phyloP scores from a whole-genome alignment of 2,888 invertebrate species.

The Scaptomyza flava region DNA sequence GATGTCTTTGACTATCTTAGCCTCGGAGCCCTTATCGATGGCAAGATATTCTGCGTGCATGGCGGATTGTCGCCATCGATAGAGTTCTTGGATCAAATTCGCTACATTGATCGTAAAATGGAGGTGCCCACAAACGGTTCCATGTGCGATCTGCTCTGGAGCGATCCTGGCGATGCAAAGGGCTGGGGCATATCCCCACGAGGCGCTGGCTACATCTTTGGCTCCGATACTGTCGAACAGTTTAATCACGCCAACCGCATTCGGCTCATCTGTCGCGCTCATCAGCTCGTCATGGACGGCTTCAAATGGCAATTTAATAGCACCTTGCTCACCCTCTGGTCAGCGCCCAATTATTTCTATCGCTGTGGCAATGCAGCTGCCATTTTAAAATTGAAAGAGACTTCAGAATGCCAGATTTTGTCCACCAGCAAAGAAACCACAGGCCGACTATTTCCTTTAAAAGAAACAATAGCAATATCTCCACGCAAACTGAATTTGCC shows the following conservation, averaged over 20 bases:
- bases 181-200: not conserved
- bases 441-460: conserved; percentile 92
- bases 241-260: not conserved
- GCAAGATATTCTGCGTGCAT: not conserved
- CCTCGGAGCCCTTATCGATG: not conserved
- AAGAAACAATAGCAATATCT: not conserved
- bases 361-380: not conserved
- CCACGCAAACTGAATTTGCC: too few relatives aligned
- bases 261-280: not conserved
- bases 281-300: not conserved
- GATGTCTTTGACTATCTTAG: not conserved
- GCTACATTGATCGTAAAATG: not conserved
- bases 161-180: not conserved
- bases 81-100: not conserved
- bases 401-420: conserved; percentile 92
- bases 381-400: not conserved
- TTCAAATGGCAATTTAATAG: not conserved
- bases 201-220: not conserved
- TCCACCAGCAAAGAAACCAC: conserved; percentile 99
- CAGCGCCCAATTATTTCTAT: not conserved
- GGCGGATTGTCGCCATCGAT: not conserved
- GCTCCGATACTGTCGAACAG: not conserved
- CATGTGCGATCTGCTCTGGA: not conserved
- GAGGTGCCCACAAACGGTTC: not conserved
- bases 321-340: not conserved